A percentile compares a stretch with the other conserved stretches of the same genome.
Conservation (phyloP, 2,113 vertebrate species). For the Phalacrocorax carbo region DNA sequence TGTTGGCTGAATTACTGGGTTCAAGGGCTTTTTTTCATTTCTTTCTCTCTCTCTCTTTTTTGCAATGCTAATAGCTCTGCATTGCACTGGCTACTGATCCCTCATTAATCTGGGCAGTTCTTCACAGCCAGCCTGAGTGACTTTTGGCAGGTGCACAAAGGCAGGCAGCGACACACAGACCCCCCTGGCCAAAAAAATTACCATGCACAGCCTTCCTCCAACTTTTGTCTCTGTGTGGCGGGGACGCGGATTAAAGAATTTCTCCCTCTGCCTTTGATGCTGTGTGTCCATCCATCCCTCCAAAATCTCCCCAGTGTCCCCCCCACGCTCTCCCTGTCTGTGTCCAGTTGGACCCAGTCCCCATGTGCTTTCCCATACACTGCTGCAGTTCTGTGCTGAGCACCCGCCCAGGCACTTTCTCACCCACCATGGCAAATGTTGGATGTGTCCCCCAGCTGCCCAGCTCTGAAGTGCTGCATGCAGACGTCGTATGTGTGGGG, state of each 20-base stretch:
- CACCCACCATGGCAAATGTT: neutral
- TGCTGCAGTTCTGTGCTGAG: neutral
- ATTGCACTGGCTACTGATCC: constrained; percentile 59
- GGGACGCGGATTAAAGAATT: constrained; percentile 17
- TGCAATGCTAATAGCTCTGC: constrained; percentile 48
- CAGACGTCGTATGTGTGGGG: neutral
- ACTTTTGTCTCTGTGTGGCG: constrained; percentile 23
- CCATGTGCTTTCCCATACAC: neutral
- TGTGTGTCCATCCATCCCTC: neutral
- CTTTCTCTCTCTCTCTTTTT: neutral
- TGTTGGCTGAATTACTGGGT: neutral
- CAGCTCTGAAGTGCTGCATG: neutral
- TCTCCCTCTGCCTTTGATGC: constrained; percentile 38
- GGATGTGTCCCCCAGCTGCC: neutral
- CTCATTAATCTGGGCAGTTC: constrained; percentile 57
- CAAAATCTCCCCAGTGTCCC: neutral
- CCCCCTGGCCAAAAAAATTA: neutral
- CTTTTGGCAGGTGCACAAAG: constrained; percentile 69
- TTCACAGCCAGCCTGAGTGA: constrained; percentile 34
- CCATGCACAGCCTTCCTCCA: neutral
- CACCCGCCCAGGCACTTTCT: neutral
- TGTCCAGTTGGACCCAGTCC: neutral
- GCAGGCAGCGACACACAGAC: neutral
- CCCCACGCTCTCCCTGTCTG: neutral
- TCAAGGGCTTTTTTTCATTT: neutral